These are phyloP conservation scores for Chloroclysta siterata DNA, from an alignment of 2,888 invertebrate genomes.

Conservation along the genomic window DNA sequence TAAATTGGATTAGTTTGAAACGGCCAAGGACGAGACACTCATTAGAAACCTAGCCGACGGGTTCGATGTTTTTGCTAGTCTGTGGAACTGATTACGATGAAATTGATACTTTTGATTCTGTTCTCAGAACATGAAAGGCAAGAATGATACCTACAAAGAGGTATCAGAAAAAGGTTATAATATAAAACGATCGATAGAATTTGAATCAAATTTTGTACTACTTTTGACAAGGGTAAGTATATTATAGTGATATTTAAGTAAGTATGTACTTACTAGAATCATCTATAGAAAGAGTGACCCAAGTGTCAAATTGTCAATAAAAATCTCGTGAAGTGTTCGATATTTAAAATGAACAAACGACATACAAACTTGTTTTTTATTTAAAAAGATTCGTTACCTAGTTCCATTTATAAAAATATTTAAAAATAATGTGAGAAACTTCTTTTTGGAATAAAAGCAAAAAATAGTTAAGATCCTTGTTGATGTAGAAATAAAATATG, in stretches of 20 bases:
- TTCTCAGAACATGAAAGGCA: not conserved
- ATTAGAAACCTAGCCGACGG: slow-evolving; percentile 12
- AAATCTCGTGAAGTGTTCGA: not conserved
- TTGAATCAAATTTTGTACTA: too few species aligned
- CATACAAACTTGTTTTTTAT: not conserved
- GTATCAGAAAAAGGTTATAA: not conserved
- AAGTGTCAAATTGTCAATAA: too few species aligned
- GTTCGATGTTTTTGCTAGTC: slow-evolving; percentile 15
- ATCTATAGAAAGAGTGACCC: too few species aligned
- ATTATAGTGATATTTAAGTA: too few species aligned
- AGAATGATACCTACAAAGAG: not conserved
- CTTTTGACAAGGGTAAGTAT: too few species aligned
- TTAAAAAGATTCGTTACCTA: not conserved
- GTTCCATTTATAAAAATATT: too few species aligned
- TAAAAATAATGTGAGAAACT: not conserved
- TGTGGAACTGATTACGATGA: slow-evolving; percentile 5
- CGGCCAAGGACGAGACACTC: slow-evolving; percentile 13
- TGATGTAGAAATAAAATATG: not conserved
- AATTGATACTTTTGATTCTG: slow-evolving; percentile 14
- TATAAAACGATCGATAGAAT: not conserved
- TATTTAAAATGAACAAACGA: not conserved
- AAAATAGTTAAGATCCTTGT: not conserved
- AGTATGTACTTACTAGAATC: too few species aligned
- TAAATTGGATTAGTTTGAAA: slow-evolving; percentile 27
- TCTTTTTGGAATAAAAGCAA: not conserved